Base-by-base conservation (phyloP, 2,888 invertebrate species). In the Operophtera brumata region DNA sequence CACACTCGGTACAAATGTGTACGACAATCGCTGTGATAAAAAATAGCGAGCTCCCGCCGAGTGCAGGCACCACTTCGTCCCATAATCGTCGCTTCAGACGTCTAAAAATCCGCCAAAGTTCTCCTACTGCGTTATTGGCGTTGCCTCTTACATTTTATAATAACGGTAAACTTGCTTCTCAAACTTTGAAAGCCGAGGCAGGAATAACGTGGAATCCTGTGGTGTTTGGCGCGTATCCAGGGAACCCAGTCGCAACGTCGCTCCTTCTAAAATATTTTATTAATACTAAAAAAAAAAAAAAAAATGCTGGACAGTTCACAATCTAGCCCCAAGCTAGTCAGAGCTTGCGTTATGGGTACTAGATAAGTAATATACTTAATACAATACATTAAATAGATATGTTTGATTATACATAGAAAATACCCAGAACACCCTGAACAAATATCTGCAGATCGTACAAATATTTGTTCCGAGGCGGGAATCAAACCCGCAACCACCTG, bases 191-290 rank as follows among this genome's bases (percentile, higher is more conserved):
- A 54, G 61, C 61, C 67, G 62, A 67, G 64, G 64, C 70, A 67
- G 61, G 77, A 77, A 76, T 77, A 77, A 73, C 66, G 71, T 71
- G 65, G 73, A 73, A 73, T 68, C 73, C 77, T 65, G 72, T 67
- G 65, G 71, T 70, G 69, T 62, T 71, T 84, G 84, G 84, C 83
- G 63, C 55, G 52, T 55, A 48, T 77, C 83, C 84, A 84, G 67
- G 54, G 66, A 69, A 7, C 30, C 2, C 61, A 72, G 76, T 75
- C 74, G 71, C 71, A 73, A 70, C 54, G 65, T 61, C 73, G 66
- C 30, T 30, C 30, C 0, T 75, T 77, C 72, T 73, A 77, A 82
- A 83, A 82, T 81, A 83, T 80, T 80, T 78, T 81, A 82, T 79
- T 71, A 75, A 79, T 78, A n/a, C n/a, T n/a, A n/a, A n/a, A n/a